A percentile compares a stretch with the other conserved stretches of the same genome.
These are phyloP conservation scores for Lasioglossum pauxillum DNA, from an alignment of 2,888 invertebrate genomes.

Conservation along the genomic window DNA sequence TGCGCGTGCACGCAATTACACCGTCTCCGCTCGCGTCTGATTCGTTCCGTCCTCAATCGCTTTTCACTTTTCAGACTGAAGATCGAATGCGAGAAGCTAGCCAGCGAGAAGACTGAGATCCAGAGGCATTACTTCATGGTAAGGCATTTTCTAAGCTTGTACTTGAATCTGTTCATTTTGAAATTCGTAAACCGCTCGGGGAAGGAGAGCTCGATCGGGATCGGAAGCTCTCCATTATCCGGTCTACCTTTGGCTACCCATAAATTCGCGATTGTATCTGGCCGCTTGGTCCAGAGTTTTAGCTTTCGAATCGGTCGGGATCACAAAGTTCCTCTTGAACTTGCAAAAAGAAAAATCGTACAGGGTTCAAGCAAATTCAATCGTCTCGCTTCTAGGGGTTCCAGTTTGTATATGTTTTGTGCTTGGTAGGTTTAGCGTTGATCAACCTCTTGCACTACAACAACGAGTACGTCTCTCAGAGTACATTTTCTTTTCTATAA, in stretches of 20 bases:
- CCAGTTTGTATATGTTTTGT: no score
- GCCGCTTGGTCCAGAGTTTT: neutral
- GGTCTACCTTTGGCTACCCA: neutral
- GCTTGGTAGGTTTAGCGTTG: no score
- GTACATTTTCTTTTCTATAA: no score
- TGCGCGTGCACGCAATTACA: neutral
- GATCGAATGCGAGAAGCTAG: constrained; percentile 98
- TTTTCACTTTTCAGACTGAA: constrained; percentile 90
- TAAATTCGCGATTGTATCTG: constrained; percentile 10
- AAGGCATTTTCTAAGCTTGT: constrained; percentile 84
- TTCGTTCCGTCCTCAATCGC: constrained; percentile 52
- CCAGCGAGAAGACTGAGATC: constrained; percentile 99
- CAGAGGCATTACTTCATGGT: constrained; percentile 99
- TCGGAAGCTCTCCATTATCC: constrained; percentile 6
- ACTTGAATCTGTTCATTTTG: constrained; percentile 54
- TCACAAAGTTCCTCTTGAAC: neutral
- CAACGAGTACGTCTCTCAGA: no score
- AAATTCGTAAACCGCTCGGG: constrained; percentile 18
- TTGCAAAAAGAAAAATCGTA: neutral
- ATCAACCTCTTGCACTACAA: no score
- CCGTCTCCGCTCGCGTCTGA: constrained; percentile 38
- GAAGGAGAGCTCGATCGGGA: constrained; percentile 13
- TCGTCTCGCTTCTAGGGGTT: no score
- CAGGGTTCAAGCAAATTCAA: no score
- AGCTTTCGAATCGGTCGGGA: neutral